These are phyloP conservation scores for Luehdorfia chinensis DNA, from an alignment of 1,140 invertebrate genomes.

Conservation along the genomic window DNA sequence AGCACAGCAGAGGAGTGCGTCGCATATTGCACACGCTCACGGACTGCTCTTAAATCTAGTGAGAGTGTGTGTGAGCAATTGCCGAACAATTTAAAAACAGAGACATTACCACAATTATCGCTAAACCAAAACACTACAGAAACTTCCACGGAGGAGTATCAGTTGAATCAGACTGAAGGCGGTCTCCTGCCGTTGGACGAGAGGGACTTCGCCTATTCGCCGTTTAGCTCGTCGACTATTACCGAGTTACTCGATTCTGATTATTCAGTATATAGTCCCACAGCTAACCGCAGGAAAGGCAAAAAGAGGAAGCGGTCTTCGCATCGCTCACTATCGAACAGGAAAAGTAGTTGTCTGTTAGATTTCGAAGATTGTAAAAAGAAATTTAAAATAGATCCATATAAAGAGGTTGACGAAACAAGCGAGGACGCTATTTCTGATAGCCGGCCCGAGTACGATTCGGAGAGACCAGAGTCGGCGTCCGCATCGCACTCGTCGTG, in stretches of 20 bases:
- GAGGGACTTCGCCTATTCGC: constrained; percentile 73
- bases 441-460: constrained; percentile 39
- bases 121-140: constrained; percentile 40
- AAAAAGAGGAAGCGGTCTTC: constrained; percentile 67
- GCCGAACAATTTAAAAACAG: constrained; percentile 38
- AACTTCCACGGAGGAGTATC: constrained; percentile 33
- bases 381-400: constrained; percentile 61
- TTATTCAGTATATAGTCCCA: constrained; percentile 73
- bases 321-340: constrained; percentile 59
- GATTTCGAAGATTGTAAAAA: constrained; percentile 58
- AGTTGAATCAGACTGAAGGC: constrained; percentile 47
- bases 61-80: constrained; percentile 66
- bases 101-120: constrained; percentile 33
- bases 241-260: constrained; percentile 72
- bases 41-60: constrained; percentile 65
- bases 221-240: constrained; percentile 73
- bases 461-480: constrained; percentile 33
- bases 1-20: constrained; percentile 56
- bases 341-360: constrained; percentile 52
- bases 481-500: constrained; percentile 36
- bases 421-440: constrained; percentile 31
- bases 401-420: constrained; percentile 40
- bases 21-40: constrained; percentile 68
- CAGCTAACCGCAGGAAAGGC: constrained; percentile 54
- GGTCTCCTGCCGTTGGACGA: constrained; percentile 71